Evolutionary conservation across 2,888 invertebrate genomes (phyloP).

Genomic region (Galeopsomyia nigrocyanea): DNA sequence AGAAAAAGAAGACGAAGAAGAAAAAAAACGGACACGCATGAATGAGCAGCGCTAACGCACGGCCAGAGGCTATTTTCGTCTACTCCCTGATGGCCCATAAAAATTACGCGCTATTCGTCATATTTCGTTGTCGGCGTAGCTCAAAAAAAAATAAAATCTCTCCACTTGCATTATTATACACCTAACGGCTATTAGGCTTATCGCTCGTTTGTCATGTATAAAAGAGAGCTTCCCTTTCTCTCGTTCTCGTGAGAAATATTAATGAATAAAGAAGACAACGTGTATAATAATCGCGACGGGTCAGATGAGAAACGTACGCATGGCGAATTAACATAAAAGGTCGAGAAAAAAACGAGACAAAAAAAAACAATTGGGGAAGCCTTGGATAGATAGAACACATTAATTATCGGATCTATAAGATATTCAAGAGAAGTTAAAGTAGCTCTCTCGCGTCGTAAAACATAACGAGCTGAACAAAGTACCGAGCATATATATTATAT

Average conservation of each 20-base stretch:
- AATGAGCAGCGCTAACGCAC: background rate
- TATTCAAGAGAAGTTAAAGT: slow-evolving; percentile 6
- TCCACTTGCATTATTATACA: background rate
- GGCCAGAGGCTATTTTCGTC: background rate
- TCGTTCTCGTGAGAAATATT: background rate
- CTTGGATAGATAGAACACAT: slow-evolving; percentile 7
- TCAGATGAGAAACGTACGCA: too few relatives aligned
- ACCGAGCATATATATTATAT: too few relatives aligned
- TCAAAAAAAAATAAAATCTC: too few relatives aligned
- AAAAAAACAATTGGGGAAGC: background rate
- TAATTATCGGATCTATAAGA: slow-evolving; percentile 32
- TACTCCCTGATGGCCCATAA: slow-evolving; percentile 8
- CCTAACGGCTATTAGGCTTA: slow-evolving; percentile 27
- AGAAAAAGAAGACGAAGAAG: too few relatives aligned
- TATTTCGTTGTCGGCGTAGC: background rate
- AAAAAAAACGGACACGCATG: too few relatives aligned
- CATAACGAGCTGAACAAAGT: slow-evolving; percentile 4
- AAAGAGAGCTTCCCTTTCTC: slow-evolving; percentile 1
- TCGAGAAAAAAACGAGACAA: background rate
- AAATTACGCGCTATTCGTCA: slow-evolving; percentile 17
- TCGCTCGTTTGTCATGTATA: slow-evolving; percentile 28
- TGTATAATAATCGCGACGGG: too few relatives aligned
- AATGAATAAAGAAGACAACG: background rate
- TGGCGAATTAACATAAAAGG: background rate
- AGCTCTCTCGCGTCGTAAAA: background rate